phyloP scores from a whole-genome alignment of 1,140 invertebrate species.

The Drosophila sp. region DNA sequence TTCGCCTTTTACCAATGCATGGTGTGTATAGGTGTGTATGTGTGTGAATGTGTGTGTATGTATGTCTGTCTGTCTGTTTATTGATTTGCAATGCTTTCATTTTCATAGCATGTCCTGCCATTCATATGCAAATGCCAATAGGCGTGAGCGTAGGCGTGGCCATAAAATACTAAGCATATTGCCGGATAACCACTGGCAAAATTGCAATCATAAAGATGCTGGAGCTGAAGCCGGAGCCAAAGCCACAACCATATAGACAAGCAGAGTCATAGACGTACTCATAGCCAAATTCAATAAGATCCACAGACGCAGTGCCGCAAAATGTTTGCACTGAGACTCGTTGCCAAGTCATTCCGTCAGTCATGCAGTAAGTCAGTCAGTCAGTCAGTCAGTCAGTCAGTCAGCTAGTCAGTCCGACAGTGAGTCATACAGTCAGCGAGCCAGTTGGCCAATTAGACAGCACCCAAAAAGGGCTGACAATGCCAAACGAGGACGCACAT shows the following conservation, averaged over 20 bases:
- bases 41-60: neutral
- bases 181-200: slow-evolving; percentile 35
- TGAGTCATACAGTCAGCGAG: slow-evolving; percentile 38
- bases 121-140: slow-evolving; percentile 64
- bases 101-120: slow-evolving; percentile 49
- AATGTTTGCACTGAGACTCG: slow-evolving; percentile 38
- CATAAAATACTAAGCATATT: slow-evolving; percentile 50
- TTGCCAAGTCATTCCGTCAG: slow-evolving; percentile 54
- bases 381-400: slow-evolving; percentile 19
- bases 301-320: slow-evolving; percentile 51
- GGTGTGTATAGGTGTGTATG: slow-evolving; percentile 7
- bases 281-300: slow-evolving; percentile 32
- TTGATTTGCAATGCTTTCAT: slow-evolving; percentile 56
- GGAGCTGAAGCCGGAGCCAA: neutral
- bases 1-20: too few species aligned
- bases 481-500: slow-evolving; percentile 73
- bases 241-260: slow-evolving; percentile 1
- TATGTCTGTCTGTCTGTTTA: slow-evolving; percentile 19
- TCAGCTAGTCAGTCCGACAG: slow-evolving; percentile 7
- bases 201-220: slow-evolving; percentile 19
- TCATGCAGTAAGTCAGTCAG: slow-evolving; percentile 2
- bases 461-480: slow-evolving; percentile 56
- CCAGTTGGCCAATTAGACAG: slow-evolving; percentile 51
- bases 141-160: slow-evolving; percentile 20
- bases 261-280: neutral